Evolutionary conservation across 2,888 invertebrate species (phyloP).

Genomic region (Stenotaenia linearis): DNA sequence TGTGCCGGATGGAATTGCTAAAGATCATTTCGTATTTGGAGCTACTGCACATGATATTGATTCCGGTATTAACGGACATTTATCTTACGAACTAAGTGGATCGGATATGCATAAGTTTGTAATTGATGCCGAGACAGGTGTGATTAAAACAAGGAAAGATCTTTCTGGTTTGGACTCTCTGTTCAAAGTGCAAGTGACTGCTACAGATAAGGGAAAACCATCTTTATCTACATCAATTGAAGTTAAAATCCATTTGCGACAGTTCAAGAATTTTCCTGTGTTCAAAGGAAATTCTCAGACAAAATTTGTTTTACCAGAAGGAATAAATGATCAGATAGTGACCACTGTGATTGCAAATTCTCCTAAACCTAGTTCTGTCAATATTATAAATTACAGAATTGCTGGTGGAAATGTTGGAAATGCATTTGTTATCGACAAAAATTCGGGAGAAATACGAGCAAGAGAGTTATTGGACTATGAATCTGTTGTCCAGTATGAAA

Average conservation of each 20-base stretch:
- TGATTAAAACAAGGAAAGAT: conserved; percentile 70
- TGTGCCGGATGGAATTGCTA: conserved; percentile 70
- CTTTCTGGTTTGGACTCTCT: conserved; percentile 53
- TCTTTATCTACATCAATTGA: conserved; percentile 66
- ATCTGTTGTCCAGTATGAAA: conserved; percentile 72
- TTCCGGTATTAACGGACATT: conserved; percentile 70
- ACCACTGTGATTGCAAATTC: conserved; percentile 71
- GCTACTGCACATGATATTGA: conserved; percentile 80
- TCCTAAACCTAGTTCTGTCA: conserved; percentile 67
- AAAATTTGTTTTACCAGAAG: conserved; percentile 40
- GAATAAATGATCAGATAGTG: conserved; percentile 52
- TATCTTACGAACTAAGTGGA: conserved; percentile 71
- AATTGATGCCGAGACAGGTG: conserved; percentile 75
- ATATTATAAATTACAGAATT: conserved; percentile 69
- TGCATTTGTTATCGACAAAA: conserved; percentile 71
- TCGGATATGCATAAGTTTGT: conserved; percentile 70
- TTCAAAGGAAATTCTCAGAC: conserved; percentile 53
- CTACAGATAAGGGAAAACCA: conserved; percentile 69
- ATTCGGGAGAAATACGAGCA: conserved; percentile 72
- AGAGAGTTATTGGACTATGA: conserved; percentile 80
- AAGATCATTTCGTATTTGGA: conserved; percentile 77
- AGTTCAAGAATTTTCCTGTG: conserved; percentile 70
- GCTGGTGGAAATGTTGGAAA: conserved; percentile 91
- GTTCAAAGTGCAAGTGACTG: conserved; percentile 50
- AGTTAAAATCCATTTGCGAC: conserved; percentile 68